Conservation (phyloP, 92 coral and sea anemone genomes). For the Meandrina meandrites region DNA sequence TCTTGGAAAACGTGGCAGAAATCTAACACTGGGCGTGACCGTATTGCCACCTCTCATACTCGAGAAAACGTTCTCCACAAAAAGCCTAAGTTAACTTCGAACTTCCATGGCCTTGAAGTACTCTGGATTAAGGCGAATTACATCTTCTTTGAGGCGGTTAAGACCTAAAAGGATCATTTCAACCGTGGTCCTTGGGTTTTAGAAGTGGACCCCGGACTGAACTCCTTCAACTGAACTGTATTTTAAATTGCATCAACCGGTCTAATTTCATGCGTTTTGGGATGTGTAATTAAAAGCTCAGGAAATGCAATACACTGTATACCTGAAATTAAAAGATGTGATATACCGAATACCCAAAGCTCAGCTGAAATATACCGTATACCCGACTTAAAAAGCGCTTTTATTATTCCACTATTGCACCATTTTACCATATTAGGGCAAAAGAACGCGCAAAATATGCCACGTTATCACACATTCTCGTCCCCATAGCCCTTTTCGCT, state of each 20-base stretch:
- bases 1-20: too few relatives aligned
- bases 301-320: slow-evolving; percentile 11
- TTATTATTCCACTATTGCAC: too few relatives aligned
- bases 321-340: slow-evolving; percentile 20
- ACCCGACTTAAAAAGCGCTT: neutral
- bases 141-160: slow-evolving; percentile 40
- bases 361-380: neutral
- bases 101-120: slow-evolving; percentile 45
- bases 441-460: too few relatives aligned
- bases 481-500: too few relatives aligned
- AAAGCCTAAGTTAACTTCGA: slow-evolving; percentile 47
- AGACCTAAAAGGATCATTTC: slow-evolving; percentile 58
- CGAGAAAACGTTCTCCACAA: slow-evolving; percentile 55
- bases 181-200: neutral
- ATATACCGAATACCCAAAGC: slow-evolving; percentile 17
- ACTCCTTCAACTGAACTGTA: too few relatives aligned
- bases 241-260: neutral
- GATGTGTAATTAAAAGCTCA: too few relatives aligned
- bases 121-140: slow-evolving; percentile 31
- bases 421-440: too few relatives aligned
- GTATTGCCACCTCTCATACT: slow-evolving; percentile 25
- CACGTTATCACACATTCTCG: too few relatives aligned
- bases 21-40: neutral
- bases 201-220: too few relatives aligned
- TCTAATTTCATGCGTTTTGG: too few relatives aligned